These are phyloP conservation scores for Monarcha castaneiventris DNA, from an alignment of 2,113 vertebrate species.

Conservation along the genomic window DNA sequence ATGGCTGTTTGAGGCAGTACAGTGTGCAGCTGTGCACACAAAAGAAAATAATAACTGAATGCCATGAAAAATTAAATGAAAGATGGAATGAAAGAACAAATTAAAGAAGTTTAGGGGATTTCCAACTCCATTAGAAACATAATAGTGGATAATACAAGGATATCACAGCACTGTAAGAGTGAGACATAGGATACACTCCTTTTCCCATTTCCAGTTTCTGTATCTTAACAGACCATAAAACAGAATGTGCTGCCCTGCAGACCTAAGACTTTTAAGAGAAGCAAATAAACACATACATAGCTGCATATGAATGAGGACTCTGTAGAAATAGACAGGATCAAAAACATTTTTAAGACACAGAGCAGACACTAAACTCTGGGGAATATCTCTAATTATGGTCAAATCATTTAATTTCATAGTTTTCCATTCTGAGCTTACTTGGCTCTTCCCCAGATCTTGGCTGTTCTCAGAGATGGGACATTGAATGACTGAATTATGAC, in stretches of 20 bases:
- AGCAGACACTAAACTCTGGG: not conserved
- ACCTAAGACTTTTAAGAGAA: not conserved
- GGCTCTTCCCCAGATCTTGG: not conserved
- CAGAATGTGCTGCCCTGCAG: not conserved
- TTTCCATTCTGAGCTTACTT: constrained; percentile 12
- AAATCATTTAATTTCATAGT: not conserved
- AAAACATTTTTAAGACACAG: not conserved
- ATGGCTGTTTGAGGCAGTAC: not conserved
- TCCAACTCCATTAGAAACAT: not conserved
- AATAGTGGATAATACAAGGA: not conserved
- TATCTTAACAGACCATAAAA: not conserved
- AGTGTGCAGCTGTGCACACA: not conserved
- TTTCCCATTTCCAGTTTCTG: not conserved
- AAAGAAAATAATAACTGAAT: not conserved
- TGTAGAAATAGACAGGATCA: not conserved
- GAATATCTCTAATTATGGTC: not conserved
- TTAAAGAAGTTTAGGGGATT: not conserved
- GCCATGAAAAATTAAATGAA: not conserved
- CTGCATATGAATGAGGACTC: constrained; percentile 7
- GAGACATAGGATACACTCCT: not conserved
- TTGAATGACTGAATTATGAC: not conserved
- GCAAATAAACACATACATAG: constrained; percentile 17
- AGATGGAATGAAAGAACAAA: not conserved
- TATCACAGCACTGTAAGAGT: not conserved
- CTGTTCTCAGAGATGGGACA: not conserved